Evolutionary conservation across 2,888 invertebrate genomes (phyloP).

Genomic region (Miltochrista miniata): DNA sequence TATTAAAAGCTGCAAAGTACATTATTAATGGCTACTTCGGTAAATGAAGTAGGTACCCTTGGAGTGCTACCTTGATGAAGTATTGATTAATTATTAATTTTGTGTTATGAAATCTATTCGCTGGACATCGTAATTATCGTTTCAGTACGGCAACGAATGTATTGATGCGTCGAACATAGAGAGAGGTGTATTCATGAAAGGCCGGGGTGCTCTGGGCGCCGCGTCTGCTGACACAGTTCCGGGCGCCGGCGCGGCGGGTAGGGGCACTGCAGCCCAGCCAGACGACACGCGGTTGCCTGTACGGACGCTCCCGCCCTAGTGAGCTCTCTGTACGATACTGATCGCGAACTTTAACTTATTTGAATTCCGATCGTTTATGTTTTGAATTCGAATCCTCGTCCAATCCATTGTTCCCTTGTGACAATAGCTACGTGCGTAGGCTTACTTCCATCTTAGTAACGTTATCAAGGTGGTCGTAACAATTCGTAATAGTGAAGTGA

Average conservation of each 20-base stretch:
- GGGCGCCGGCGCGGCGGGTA: constrained; percentile 80
- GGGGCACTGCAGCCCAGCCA: constrained; percentile 69
- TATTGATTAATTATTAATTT: neutral
- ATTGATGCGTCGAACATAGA: constrained; percentile 67
- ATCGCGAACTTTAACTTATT: constrained; percentile 48
- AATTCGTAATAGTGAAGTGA: constrained; percentile 39
- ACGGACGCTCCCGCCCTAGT: constrained; percentile 62
- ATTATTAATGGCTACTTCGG: constrained; percentile 1
- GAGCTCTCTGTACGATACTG: constrained; percentile 36
- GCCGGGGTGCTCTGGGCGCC: constrained; percentile 68
- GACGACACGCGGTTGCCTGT: constrained; percentile 75
- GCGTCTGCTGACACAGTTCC: constrained; percentile 77
- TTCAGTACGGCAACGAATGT: constrained; percentile 58
- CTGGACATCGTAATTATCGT: constrained; percentile 48
- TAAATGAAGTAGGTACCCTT: constrained; percentile 4
- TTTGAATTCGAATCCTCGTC: constrained; percentile 28
- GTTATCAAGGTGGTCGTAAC: constrained; percentile 61
- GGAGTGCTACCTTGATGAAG: constrained; percentile 3
- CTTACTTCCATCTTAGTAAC: constrained; percentile 53
- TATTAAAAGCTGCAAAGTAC: constrained; percentile 1
- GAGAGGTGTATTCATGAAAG: constrained; percentile 67
- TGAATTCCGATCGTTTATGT: constrained; percentile 38
- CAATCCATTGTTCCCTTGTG: constrained; percentile 57
- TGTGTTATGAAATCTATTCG: constrained; percentile 6
- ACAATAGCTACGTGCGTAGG: constrained; percentile 69